Evolutionary conservation across 2,797 vertebrate species (phyloP).

Genomic region (Hapalemur alaotrensis): DNA sequence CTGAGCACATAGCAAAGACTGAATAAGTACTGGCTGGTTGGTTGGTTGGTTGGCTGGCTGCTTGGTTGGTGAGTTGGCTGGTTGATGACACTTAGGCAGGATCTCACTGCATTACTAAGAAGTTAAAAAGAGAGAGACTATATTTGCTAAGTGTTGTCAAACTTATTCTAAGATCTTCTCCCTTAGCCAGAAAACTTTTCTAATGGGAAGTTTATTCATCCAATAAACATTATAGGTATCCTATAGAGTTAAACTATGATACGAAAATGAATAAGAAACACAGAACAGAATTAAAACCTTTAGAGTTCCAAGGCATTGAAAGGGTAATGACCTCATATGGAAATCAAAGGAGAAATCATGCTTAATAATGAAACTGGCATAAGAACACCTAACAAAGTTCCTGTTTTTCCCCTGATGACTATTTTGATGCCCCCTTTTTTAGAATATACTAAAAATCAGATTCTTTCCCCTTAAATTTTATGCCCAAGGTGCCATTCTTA

Average conservation of each 20-base stretch:
- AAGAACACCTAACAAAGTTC: not conserved
- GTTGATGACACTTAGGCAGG: not conserved
- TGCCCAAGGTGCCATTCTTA: not conserved
- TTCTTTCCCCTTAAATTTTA: not conserved
- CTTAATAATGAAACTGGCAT: not conserved
- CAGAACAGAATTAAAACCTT: not conserved
- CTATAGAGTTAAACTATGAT: not conserved
- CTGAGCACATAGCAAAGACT: not conserved
- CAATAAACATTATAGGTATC: not conserved
- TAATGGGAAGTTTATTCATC: not conserved
- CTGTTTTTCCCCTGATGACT: not conserved
- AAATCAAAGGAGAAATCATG: constrained; percentile 9
- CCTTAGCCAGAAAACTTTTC: constrained; percentile 20
- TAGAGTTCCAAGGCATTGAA: not conserved
- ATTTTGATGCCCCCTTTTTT: not conserved
- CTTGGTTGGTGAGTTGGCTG: not conserved
- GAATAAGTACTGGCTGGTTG: not conserved
- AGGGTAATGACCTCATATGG: not conserved
- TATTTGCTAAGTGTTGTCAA: constrained; percentile 3
- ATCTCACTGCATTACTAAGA: not conserved
- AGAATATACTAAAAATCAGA: not conserved
- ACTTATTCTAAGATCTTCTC: not conserved
- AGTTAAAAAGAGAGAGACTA: not conserved
- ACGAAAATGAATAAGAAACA: not conserved
- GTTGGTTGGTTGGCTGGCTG: not conserved